Percentiles rank a stretch among this genome's conserved stretches.
Conservation (phyloP, 2,888 invertebrate species). For the Tiphia femorata region DNA sequence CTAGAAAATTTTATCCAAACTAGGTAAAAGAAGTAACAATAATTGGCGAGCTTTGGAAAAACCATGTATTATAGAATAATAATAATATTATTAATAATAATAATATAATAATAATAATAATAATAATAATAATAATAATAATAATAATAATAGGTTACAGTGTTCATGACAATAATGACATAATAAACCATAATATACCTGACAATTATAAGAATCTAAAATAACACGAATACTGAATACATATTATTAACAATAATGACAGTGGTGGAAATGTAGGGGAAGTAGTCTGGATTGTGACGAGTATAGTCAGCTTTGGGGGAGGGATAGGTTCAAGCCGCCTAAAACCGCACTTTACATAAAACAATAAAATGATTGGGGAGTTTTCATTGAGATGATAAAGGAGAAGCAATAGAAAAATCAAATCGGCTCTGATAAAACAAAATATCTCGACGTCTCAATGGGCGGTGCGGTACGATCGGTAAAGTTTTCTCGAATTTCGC, state of each 20-base stretch:
- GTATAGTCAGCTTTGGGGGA: conserved; percentile 22
- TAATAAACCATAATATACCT: conserved; percentile 52
- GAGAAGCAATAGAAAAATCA: too few species aligned
- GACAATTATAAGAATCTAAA: conserved; percentile 51
- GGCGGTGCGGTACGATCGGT: too few species aligned
- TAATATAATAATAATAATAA: conserved; percentile 48
- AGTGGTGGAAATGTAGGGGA: conserved; percentile 28
- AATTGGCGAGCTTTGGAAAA: conserved; percentile 36
- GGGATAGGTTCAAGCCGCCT: conserved; percentile 41
- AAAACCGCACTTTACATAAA: conserved; percentile 27
- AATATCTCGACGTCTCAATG: too few species aligned
- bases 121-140: conserved; percentile 48
- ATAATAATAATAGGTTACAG: conserved; percentile 54
- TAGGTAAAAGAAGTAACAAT: conserved; percentile 3
- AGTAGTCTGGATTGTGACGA: too few species aligned
- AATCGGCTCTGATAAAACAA: too few species aligned
- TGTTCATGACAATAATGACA: conserved; percentile 44
- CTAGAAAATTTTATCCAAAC: neutral
- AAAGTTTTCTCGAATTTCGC: too few species aligned
- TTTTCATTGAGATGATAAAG: too few species aligned
- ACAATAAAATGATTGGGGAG: too few species aligned
- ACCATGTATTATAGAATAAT: conserved; percentile 53
- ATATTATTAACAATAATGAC: conserved; percentile 52
- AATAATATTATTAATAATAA: conserved; percentile 49
- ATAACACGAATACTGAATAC: conserved; percentile 60